Percentiles rank a stretch among this genome's conserved stretches.
Evolutionary conservation across 2,797 vertebrate genomes (phyloP).

Genomic region (Artibeus jamaicensis): DNA sequence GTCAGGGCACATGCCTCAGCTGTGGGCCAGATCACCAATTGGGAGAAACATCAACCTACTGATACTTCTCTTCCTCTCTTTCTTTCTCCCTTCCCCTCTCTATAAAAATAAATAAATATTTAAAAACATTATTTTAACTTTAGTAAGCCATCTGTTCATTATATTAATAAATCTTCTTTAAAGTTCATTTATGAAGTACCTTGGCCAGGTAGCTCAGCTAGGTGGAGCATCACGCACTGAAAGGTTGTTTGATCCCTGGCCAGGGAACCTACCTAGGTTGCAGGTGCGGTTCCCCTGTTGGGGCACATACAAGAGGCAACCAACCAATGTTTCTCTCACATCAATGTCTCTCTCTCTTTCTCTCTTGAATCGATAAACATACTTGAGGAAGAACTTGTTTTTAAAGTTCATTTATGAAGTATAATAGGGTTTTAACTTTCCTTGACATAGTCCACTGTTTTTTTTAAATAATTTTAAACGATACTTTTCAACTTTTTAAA

Average conservation of each 20-base stretch:
- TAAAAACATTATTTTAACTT: slow-evolving; percentile 7
- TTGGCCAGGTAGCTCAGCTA: background rate
- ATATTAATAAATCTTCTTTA: background rate
- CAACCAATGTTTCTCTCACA: background rate
- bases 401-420: background rate
- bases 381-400: background rate
- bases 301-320: background rate
- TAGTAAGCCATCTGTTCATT: background rate
- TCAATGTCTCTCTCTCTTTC: background rate
- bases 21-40: background rate
- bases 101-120: background rate
- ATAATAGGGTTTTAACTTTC: slow-evolving; percentile 24
- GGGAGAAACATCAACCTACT: background rate
- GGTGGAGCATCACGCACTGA: background rate
- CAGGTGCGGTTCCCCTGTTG: background rate
- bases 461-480: background rate
- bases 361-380: background rate
- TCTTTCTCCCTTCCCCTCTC: background rate
- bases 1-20: background rate
- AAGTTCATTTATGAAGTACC: background rate
- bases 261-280: background rate
- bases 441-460: background rate
- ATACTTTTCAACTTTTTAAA: background rate
- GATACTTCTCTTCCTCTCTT: background rate
- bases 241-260: background rate